Conservation (phyloP, 2,113 vertebrate genomes). For the Gopherus flavomarginatus region DNA sequence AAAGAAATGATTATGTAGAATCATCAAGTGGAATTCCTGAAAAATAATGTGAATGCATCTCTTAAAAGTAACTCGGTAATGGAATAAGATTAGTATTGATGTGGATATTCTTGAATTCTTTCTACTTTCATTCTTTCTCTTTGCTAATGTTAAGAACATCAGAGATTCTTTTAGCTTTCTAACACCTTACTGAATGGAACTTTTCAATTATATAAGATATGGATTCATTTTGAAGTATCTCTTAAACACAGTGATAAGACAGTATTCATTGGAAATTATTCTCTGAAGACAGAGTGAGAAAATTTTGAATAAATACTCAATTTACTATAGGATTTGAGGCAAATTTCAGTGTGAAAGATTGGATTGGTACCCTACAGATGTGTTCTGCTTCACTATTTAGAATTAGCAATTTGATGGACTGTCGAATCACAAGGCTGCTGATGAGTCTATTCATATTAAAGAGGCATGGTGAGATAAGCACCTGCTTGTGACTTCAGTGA, state of each 20-base stretch:
- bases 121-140: conserved; percentile 30
- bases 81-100: not conserved
- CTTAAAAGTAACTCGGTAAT: not conserved
- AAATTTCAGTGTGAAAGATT: conserved; percentile 58
- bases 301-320: conserved; percentile 68
- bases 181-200: not conserved
- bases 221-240: conserved; percentile 52
- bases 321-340: conserved; percentile 50
- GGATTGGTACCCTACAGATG: conserved; percentile 47
- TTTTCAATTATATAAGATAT: conserved; percentile 42
- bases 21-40: not conserved
- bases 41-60: not conserved
- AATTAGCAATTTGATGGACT: conserved; percentile 69
- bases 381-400: conserved; percentile 50
- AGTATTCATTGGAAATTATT: conserved; percentile 22
- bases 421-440: conserved; percentile 48
- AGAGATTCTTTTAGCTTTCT: conserved; percentile 32
- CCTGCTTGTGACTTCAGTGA: conserved; percentile 50
- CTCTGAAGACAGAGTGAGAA: conserved; percentile 50
- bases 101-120: not conserved
- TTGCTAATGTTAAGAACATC: conserved; percentile 37
- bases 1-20: not conserved
- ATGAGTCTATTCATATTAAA: conserved; percentile 72
- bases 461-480: conserved; percentile 58
- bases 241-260: conserved; percentile 43